Evolutionary conservation across 2,888 invertebrate genomes (phyloP).

Genomic region (Gonocerus acuteangulatus): DNA sequence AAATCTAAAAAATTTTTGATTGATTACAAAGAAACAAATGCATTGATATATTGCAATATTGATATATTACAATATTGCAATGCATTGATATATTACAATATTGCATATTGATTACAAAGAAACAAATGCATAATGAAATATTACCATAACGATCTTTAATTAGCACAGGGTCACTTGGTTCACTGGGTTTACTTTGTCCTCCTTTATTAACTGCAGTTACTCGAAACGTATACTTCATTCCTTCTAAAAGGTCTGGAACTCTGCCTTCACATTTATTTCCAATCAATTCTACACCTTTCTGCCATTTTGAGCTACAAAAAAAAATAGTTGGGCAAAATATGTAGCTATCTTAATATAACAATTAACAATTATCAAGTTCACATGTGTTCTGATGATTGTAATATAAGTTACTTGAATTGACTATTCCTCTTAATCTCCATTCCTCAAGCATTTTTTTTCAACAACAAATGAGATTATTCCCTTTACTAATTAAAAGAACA

Average conservation of each 20-base stretch:
- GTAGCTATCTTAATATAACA: background rate
- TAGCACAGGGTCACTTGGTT: constrained; percentile 69
- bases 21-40: too few relatives aligned
- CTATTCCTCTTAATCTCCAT: too few relatives aligned
- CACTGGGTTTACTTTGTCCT: constrained; percentile 77
- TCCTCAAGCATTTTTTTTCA: too few relatives aligned
- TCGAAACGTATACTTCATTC: constrained; percentile 91
- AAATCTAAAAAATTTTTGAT: background rate
- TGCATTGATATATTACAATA: background rate
- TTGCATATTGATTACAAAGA: background rate
- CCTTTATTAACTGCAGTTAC: constrained; percentile 93
- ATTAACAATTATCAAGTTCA: background rate
- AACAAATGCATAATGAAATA: constrained; percentile 4
- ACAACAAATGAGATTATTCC: too few relatives aligned
- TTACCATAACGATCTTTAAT: constrained; percentile 76
- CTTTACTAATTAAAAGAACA: too few relatives aligned
- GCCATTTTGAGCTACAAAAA: constrained; percentile 71
- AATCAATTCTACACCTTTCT: constrained; percentile 79
- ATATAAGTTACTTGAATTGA: background rate
- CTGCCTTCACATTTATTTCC: constrained; percentile 80
- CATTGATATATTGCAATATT: background rate
- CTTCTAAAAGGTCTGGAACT: constrained; percentile 83
- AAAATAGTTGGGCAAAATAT: background rate
- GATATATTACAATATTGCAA: too few relatives aligned
- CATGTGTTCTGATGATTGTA: background rate